Percentiles rank a stretch among this genome's conserved stretches.
Evolutionary conservation across 2,797 vertebrate species (phyloP).

Genomic region (Chelon labrosus): DNA sequence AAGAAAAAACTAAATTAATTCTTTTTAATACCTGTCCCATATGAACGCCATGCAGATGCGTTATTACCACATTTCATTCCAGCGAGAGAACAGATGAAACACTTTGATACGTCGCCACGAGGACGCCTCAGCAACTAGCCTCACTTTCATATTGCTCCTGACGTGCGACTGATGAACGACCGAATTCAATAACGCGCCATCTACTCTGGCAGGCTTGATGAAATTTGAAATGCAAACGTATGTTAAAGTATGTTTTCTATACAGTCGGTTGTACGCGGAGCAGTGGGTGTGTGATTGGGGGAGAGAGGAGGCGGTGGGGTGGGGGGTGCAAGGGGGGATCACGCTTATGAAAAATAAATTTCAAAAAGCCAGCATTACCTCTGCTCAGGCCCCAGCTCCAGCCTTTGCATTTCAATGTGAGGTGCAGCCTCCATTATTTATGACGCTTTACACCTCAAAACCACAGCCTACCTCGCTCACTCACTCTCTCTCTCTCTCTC

Average conservation of each 20-base stretch:
- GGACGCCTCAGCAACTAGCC: slow-evolving; percentile 49
- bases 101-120: slow-evolving; percentile 51
- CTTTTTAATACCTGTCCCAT: slow-evolving; percentile 46
- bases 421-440: slow-evolving; percentile 87
- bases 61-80: slow-evolving; percentile 46
- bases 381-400: slow-evolving; percentile 80
- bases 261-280: slow-evolving; percentile 43
- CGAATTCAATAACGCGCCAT: slow-evolving; percentile 65
- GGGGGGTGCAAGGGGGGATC: slow-evolving; percentile 29
- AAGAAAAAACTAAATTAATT: slow-evolving; percentile 3
- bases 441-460: slow-evolving; percentile 87
- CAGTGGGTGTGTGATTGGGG: slow-evolving; percentile 33
- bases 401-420: slow-evolving; percentile 89
- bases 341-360: slow-evolving; percentile 85
- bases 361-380: slow-evolving; percentile 86
- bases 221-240: slow-evolving; percentile 71
- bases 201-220: slow-evolving; percentile 48
- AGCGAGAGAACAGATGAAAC: slow-evolving; percentile 46
- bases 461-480: slow-evolving; percentile 69
- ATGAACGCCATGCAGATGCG: slow-evolving; percentile 60
- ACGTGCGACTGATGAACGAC: slow-evolving; percentile 62
- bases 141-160: slow-evolving; percentile 64
- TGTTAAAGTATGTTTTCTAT: slow-evolving; percentile 65
- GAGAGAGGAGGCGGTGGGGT: not conserved
- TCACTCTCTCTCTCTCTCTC: slow-evolving; percentile 36